phyloP scores from a whole-genome alignment of 2,113 vertebrate genomes.

The Austrofundulus limnaeus region DNA sequence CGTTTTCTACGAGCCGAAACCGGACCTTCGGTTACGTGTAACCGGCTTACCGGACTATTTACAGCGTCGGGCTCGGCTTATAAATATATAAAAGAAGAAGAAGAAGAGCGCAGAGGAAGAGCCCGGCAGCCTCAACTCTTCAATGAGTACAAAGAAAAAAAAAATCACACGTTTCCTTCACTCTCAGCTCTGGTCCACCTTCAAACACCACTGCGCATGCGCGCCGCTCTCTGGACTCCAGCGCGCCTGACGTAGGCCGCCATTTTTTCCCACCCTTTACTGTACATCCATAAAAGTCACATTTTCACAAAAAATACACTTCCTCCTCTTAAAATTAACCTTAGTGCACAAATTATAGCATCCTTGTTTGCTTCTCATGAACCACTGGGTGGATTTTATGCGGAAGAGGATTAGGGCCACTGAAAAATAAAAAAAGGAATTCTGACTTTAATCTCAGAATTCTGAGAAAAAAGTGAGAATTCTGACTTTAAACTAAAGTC shows the following conservation, averaged over 20 bases:
- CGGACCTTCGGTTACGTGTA: conserved; percentile 13
- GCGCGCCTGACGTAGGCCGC: conserved; percentile 43
- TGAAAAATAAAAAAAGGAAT: too few species aligned
- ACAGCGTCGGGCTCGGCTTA: conserved; percentile 54
- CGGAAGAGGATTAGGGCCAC: too few species aligned
- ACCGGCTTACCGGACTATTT: conserved; percentile 62
- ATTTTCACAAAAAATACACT: too few species aligned
- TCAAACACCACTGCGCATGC: conserved; percentile 43
- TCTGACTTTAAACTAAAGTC: too few species aligned
- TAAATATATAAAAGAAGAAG: conserved; percentile 42
- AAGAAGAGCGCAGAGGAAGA: conserved; percentile 26
- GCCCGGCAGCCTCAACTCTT: conserved; percentile 59
- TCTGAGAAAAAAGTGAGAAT: too few species aligned
- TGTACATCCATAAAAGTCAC: too few species aligned
- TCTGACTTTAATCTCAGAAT: too few species aligned
- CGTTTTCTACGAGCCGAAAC: conserved; percentile 34
- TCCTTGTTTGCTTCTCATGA: too few species aligned
- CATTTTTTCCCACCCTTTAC: not conserved
- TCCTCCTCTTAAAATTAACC: too few species aligned
- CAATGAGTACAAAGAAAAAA: conserved; percentile 60
- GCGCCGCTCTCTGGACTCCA: conserved; percentile 39
- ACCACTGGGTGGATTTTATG: too few species aligned
- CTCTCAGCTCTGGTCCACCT: conserved; percentile 16
- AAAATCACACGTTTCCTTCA: conserved; percentile 42
- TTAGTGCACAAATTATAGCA: too few species aligned